phyloP scores from a whole-genome alignment of 2,113 vertebrate species.

The Upupa epops region DNA sequence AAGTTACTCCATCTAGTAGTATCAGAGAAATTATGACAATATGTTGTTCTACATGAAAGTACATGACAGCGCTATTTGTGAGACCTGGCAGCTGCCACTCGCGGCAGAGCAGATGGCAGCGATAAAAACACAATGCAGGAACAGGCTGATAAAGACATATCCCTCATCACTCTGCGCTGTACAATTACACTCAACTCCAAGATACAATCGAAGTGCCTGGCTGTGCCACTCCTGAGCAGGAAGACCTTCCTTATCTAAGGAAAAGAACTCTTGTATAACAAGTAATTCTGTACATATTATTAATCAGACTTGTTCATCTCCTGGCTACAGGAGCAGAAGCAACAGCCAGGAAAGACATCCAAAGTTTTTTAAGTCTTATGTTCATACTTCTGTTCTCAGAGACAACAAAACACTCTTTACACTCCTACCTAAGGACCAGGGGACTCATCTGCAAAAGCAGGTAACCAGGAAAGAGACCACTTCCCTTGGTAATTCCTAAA shows the following conservation, averaged over 20 bases:
- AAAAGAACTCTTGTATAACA: neutral
- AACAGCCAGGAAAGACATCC: neutral
- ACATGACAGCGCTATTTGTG: constrained; percentile 54
- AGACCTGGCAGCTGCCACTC: constrained; percentile 71
- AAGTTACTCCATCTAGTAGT: constrained; percentile 57
- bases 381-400: neutral
- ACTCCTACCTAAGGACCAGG: neutral
- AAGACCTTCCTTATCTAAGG: neutral
- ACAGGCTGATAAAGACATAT: constrained; percentile 66
- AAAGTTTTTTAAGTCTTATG: neutral
- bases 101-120: constrained; percentile 60
- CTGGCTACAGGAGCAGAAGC: neutral
- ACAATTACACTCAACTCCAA: constrained; percentile 29
- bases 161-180: constrained; percentile 29
- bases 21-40: constrained; percentile 56
- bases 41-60: constrained; percentile 53
- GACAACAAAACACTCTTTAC: neutral
- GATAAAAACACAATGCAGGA: constrained; percentile 65
- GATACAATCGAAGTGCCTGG: neutral
- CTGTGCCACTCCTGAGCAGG: neutral
- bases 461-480: neutral
- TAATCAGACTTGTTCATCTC: neutral
- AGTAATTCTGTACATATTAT: neutral
- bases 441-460: neutral
- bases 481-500: neutral